Percentiles rank a stretch among this genome's conserved stretches.
Conservation (phyloP, 2,888 invertebrate species). For the Drosophila ustulata region DNA sequence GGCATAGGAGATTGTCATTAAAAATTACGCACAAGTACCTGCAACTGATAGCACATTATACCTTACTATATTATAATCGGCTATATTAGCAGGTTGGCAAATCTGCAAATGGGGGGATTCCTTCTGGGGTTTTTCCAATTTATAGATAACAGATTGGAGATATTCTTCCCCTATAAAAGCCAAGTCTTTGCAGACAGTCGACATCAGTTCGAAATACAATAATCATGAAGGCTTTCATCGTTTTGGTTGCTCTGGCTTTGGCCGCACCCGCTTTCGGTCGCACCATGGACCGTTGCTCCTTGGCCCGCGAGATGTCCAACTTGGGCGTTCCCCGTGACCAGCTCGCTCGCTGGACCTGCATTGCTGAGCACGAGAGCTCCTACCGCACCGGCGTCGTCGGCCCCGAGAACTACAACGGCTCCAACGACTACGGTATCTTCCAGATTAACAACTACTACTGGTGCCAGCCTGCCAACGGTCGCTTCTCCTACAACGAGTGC, state of each 20-base stretch:
- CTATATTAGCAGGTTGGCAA: neutral
- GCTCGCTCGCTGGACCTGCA: slow-evolving; percentile 61
- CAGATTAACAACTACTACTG: slow-evolving; percentile 81
- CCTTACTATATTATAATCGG: neutral
- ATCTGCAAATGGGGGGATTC: no score
- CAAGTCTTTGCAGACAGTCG: neutral
- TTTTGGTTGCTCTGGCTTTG: slow-evolving; percentile 13
- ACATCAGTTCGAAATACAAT: neutral
- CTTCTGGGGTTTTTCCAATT: neutral
- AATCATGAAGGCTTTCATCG: slow-evolving; percentile 11
- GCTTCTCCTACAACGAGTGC: slow-evolving; percentile 71
- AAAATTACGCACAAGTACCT: no score
- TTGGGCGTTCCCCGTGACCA: slow-evolving; percentile 60
- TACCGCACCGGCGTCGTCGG: slow-evolving; percentile 85
- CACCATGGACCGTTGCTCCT: slow-evolving; percentile 57
- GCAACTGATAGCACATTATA: neutral
- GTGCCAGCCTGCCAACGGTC: slow-evolving; percentile 68
- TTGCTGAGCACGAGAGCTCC: slow-evolving; percentile 63
- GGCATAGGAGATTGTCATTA: neutral
- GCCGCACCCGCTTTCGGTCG: slow-evolving; percentile 52
- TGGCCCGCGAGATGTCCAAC: slow-evolving; percentile 65
- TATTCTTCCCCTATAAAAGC: neutral
- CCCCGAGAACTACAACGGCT: slow-evolving; percentile 84
- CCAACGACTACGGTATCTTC: slow-evolving; percentile 82
- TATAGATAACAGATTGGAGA: neutral